These are phyloP conservation scores for Ophthalmolycus amberensis DNA, from an alignment of 2,113 vertebrate species.

Conservation along the genomic window DNA sequence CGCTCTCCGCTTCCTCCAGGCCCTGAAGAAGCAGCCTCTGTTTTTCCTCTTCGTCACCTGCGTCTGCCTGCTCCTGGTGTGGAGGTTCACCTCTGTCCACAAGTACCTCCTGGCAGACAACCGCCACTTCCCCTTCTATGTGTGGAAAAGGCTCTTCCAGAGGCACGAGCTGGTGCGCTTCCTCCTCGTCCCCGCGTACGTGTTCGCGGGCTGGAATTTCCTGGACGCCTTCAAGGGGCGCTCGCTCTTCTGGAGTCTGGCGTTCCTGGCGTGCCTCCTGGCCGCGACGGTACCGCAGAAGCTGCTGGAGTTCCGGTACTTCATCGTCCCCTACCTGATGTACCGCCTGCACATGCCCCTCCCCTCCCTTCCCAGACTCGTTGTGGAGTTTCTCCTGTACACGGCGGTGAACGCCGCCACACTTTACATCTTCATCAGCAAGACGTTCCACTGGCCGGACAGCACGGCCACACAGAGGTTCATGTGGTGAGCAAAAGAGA, in stretches of 20 bases:
- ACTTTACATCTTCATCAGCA: constrained; percentile 90
- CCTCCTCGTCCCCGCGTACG: constrained; percentile 88
- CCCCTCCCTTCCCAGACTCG: constrained; percentile 84
- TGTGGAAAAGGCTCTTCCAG: constrained; percentile 94
- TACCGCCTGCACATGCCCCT: constrained; percentile 92
- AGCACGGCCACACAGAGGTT: constrained; percentile 90
- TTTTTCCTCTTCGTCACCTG: constrained; percentile 77
- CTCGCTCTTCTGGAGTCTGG: constrained; percentile 90
- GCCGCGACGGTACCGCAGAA: constrained; percentile 91
- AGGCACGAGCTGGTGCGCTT: constrained; percentile 88
- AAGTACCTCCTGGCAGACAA: constrained; percentile 96
- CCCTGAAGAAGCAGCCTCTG: constrained; percentile 83
- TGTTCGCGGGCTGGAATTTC: constrained; percentile 93
- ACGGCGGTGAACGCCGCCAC: constrained; percentile 86
- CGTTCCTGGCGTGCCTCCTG: constrained; percentile 87
- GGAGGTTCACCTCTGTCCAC: constrained; percentile 94
- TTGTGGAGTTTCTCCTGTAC: constrained; percentile 89
- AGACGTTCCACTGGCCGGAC: constrained; percentile 92
- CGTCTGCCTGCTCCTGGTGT: constrained; percentile 86
- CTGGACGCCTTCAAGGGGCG: constrained; percentile 89
- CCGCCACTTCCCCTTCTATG: constrained; percentile 94
- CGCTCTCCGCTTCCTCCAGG: constrained; percentile 84
- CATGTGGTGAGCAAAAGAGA: constrained; percentile 89
- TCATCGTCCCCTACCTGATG: constrained; percentile 94
- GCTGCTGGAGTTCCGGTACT: constrained; percentile 97